Conservation (phyloP, 2,113 vertebrate species). For the rabbit (Oryctolagus cuniculus) region mOryCun1.1 NC_091451.1:30785001-30785500, state of each 20-base stretch:
- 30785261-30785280: no score
- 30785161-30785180: background rate
- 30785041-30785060: accelerated
- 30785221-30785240: background rate
- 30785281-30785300: no score
- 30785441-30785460: no score
- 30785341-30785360: no score
- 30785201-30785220: background rate
- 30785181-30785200: background rate
- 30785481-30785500: no score
- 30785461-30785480: no score
- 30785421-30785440: no score
- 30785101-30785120: background rate
- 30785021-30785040: background rate
- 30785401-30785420: no score
- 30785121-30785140: background rate
- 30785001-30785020: background rate
- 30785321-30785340: no score
- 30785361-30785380: no score
- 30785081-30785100: background rate
- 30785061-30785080: background rate
- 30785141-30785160: background rate
- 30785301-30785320: no score
- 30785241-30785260: background rate
- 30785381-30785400: no score